Conservation (phyloP, 2,113 vertebrate genomes). For the Henicopernis longicauda region DNA sequence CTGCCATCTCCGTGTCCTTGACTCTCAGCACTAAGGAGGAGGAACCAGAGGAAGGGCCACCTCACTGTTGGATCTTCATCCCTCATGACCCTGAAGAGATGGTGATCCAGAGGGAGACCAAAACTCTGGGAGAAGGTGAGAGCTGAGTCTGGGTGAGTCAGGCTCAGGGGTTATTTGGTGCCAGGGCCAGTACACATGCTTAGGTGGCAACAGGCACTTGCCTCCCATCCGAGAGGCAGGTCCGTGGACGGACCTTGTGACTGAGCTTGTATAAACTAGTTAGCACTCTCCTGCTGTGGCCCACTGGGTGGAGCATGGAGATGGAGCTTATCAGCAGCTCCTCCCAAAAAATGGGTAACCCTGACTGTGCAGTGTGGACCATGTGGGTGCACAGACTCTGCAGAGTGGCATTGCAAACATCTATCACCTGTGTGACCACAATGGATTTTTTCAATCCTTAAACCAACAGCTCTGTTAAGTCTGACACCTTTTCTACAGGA, state of each 20-base stretch:
- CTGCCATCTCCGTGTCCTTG: neutral
- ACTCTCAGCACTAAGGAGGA: neutral
- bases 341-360: neutral
- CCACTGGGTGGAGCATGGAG: neutral
- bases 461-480: neutral
- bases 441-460: neutral
- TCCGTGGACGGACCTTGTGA: neutral
- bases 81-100: neutral
- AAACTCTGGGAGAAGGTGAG: neutral
- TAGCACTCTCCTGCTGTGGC: neutral
- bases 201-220: neutral
- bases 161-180: neutral
- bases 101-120: neutral
- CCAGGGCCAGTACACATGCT: neutral
- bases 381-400: neutral
- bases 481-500: neutral
- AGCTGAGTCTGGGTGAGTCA: neutral
- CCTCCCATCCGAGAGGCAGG: neutral
- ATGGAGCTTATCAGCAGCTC: neutral
- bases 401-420: neutral
- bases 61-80: neutral
- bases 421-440: neutral
- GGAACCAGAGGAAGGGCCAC: neutral
- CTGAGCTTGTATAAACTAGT: neutral
- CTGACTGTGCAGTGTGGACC: neutral